Evolutionary conservation across 2,113 vertebrate genomes (phyloP).

Genomic region (Panthera leo): DNA sequence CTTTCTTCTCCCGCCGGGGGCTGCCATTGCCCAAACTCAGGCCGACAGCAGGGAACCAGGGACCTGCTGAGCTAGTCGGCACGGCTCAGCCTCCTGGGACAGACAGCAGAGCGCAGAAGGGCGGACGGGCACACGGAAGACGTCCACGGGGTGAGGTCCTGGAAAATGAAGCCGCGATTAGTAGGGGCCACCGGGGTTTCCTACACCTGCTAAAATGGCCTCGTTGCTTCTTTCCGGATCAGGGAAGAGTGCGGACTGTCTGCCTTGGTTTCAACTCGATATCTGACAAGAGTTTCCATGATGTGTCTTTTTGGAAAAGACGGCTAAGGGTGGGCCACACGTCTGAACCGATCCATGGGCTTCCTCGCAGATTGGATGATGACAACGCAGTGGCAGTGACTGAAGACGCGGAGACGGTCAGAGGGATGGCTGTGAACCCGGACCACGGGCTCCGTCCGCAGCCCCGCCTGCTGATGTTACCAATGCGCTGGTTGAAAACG

Average conservation of each 20-base stretch:
- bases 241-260: not conserved
- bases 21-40: not conserved
- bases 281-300: not conserved
- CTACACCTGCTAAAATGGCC: not conserved
- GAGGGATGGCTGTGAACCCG: not conserved
- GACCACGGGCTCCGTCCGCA: fast-evolving
- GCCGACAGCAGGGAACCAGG: not conserved
- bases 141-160: not conserved
- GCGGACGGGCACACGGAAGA: fast-evolving
- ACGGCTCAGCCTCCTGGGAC: not conserved
- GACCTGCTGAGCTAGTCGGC: not conserved
- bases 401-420: not conserved
- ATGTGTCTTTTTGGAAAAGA: not conserved
- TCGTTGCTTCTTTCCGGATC: not conserved
- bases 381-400: not conserved
- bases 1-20: not conserved
- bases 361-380: not conserved
- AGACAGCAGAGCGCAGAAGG: not conserved
- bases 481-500: not conserved
- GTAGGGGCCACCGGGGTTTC: not conserved
- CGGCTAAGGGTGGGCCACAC: too few species aligned
- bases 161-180: not conserved
- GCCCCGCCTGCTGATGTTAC: not conserved
- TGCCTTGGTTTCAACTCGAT: not conserved
- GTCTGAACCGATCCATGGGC: not conserved